Evolutionary conservation across 2,888 invertebrate species (phyloP).

Genomic region (Aspidiotus rigidus): DNA sequence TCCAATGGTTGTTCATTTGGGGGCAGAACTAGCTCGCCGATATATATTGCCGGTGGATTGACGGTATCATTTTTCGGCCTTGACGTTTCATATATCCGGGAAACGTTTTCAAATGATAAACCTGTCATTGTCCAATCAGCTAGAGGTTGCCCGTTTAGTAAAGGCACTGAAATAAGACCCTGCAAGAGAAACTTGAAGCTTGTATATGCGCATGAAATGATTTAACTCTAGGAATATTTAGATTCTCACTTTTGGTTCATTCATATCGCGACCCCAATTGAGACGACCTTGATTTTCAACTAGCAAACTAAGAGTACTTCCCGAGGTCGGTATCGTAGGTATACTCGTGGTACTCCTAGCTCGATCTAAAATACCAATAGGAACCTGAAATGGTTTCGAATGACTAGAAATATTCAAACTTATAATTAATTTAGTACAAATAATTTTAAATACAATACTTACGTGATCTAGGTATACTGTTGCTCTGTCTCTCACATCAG

Average conservation of each 20-base stretch:
- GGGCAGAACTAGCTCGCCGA: constrained; percentile 36
- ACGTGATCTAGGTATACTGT: constrained; percentile 52
- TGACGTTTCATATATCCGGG: too few relatives aligned
- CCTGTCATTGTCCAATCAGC: too few relatives aligned
- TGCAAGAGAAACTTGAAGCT: too few relatives aligned
- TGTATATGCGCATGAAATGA: background rate
- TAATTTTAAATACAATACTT: too few relatives aligned
- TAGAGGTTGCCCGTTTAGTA: too few relatives aligned
- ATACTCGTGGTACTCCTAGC: constrained; percentile 20
- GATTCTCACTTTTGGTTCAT: too few relatives aligned
- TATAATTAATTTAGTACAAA: too few relatives aligned
- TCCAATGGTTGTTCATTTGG: constrained; percentile 35
- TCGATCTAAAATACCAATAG: constrained; percentile 33
- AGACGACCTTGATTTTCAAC: constrained; percentile 76
- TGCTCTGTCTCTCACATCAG: constrained; percentile 57
- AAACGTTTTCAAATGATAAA: too few relatives aligned
- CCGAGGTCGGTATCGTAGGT: constrained; percentile 35
- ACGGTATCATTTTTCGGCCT: background rate
- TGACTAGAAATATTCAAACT: background rate
- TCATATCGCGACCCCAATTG: constrained; percentile 46
- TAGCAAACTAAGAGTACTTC: constrained; percentile 43
- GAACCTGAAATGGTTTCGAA: constrained; percentile 21
- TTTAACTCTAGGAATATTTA: too few relatives aligned
- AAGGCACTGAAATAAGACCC: too few relatives aligned
- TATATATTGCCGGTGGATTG: constrained; percentile 36